A percentile compares a stretch with the other conserved stretches of the same genome.
Conservation (phyloP, 2,888 invertebrate species). For the Phragmatobia fuliginosa region DNA sequence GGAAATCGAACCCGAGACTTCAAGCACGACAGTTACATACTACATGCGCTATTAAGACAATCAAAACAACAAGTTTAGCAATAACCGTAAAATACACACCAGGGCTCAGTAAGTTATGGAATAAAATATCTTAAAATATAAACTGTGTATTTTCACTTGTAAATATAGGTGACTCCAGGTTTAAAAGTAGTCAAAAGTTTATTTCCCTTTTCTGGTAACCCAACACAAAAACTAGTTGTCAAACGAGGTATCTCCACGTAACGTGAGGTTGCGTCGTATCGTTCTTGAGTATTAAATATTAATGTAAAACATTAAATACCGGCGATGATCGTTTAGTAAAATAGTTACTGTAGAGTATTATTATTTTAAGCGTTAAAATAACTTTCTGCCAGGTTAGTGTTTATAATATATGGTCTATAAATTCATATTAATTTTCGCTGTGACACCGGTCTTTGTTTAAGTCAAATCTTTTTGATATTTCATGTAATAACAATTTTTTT, state of each 20-base stretch:
- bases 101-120: too few relatives aligned
- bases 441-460: constrained; percentile 69
- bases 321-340: constrained; percentile 63
- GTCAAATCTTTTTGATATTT: constrained; percentile 28
- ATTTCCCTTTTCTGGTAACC: constrained; percentile 27
- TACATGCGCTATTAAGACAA: too few relatives aligned
- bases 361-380: constrained; percentile 26
- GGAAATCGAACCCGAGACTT: too few relatives aligned
- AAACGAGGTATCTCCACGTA: constrained; percentile 79
- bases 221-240: constrained; percentile 48
- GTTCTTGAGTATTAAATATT: constrained; percentile 45
- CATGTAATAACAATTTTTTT: constrained; percentile 36
- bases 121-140: background rate
- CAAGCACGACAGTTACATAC: too few relatives aligned
- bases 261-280: constrained; percentile 61
- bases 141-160: background rate
- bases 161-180: background rate
- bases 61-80: too few relatives aligned
- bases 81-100: too few relatives aligned
- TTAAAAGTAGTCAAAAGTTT: constrained; percentile 4
- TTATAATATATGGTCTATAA: background rate
- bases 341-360: constrained; percentile 27
- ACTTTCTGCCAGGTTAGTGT: constrained; percentile 61
- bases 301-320: constrained; percentile 34
- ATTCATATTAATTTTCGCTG: constrained; percentile 13